phyloP scores from a whole-genome alignment of 2,888 invertebrate genomes.

The Amphipyra berbera region DNA sequence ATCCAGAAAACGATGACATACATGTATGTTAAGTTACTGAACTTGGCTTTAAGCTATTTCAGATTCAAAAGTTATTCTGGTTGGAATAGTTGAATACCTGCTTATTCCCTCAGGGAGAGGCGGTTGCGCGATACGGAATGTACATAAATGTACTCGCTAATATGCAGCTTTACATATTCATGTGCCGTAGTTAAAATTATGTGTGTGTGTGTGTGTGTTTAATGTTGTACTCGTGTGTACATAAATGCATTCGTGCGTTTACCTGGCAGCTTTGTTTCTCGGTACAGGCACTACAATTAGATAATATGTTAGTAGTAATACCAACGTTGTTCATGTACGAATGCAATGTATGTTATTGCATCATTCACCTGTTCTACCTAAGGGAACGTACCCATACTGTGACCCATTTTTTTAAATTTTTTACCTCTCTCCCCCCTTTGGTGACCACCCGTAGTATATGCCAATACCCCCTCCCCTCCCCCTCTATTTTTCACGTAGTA shows the following conservation, averaged over 20 bases:
- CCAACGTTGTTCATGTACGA: constrained; percentile 14
- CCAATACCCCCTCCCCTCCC: no score
- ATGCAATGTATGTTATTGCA: constrained; percentile 17
- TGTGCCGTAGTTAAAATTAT: constrained; percentile 48
- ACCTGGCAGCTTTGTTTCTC: constrained; percentile 50
- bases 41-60: not conserved
- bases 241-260: constrained; percentile 53
- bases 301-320: constrained; percentile 30
- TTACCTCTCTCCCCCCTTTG: no score
- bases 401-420: no score
- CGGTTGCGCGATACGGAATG: constrained; percentile 15
- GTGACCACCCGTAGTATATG: no score
- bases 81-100: constrained; percentile 17
- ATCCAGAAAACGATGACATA: no score
- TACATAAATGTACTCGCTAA: constrained; percentile 26
- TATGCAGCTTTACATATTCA: constrained; percentile 49
- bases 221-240: constrained; percentile 41
- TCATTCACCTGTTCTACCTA: constrained; percentile 6
- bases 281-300: constrained; percentile 43
- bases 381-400: no score
- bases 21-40: not conserved
- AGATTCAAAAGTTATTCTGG: constrained; percentile 2
- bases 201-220: constrained; percentile 35
- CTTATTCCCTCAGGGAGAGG: constrained; percentile 11
- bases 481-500: no score